Percentiles rank a stretch among this genome's conserved stretches.
phyloP scores from a whole-genome alignment of 1,140 invertebrate genomes.

The Ips nitidus region DNA sequence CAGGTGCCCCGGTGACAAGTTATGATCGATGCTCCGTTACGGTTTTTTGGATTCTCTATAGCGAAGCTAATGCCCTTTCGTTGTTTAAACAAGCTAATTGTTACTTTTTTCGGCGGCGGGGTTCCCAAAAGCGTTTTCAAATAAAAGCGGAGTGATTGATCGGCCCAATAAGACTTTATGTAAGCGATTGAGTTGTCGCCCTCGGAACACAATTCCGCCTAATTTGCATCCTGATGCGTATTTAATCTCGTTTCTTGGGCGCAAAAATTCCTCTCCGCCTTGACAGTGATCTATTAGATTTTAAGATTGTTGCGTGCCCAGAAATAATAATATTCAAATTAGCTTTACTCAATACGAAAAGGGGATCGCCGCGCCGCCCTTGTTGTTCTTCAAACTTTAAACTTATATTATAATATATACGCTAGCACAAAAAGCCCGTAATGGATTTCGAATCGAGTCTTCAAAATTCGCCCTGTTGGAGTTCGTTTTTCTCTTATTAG shows the following conservation, averaged over 20 bases:
- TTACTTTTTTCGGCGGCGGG: slow-evolving; percentile 34
- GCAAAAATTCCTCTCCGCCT: slow-evolving; percentile 20
- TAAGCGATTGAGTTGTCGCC: slow-evolving; percentile 37
- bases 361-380: slow-evolving; percentile 4
- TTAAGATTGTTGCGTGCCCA: slow-evolving; percentile 32
- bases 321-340: slow-evolving; percentile 37
- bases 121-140: slow-evolving; percentile 23
- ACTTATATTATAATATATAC: too few species aligned
- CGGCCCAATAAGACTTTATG: slow-evolving; percentile 33
- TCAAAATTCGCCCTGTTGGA: slow-evolving; percentile 5
- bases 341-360: slow-evolving; percentile 16
- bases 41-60: slow-evolving; percentile 21
- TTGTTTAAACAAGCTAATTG: slow-evolving; percentile 47
- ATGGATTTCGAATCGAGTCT: neutral
- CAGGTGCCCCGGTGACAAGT: slow-evolving; percentile 33
- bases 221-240: slow-evolving; percentile 39
- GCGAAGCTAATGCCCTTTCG: slow-evolving; percentile 43
- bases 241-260: slow-evolving; percentile 35
- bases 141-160: slow-evolving; percentile 25
- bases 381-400: neutral
- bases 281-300: slow-evolving; percentile 38
- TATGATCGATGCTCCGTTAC: slow-evolving; percentile 26
- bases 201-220: slow-evolving; percentile 30
- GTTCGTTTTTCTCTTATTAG: slow-evolving; percentile 16
- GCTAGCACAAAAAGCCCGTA: slow-evolving; percentile 4